phyloP scores from a whole-genome alignment of 1,140 invertebrate species.

The Macrostomum lignano region DNA sequence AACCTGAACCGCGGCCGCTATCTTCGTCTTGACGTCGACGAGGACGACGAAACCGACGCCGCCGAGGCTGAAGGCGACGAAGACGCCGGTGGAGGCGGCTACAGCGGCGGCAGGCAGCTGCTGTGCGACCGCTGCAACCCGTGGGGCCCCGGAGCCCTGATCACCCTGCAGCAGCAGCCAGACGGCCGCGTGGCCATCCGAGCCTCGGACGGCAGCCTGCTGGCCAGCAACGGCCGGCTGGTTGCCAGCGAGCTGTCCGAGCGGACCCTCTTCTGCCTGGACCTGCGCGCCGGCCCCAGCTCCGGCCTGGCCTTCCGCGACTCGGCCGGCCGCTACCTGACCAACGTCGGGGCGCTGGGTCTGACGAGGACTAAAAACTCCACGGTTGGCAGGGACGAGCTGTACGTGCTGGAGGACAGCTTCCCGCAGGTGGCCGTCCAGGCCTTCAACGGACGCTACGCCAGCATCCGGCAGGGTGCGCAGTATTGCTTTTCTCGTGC shows the following conservation, averaged over 20 bases:
- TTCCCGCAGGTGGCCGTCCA: constrained; percentile 69
- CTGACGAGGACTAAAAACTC: constrained; percentile 66
- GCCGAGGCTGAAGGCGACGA: too few species aligned
- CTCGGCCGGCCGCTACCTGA: constrained; percentile 51
- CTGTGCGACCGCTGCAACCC: constrained; percentile 80
- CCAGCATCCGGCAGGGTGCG: constrained; percentile 79
- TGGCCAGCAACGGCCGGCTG: constrained; percentile 45
- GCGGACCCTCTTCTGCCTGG: constrained; percentile 64
- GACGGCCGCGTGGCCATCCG: constrained; percentile 76
- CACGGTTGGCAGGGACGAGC: constrained; percentile 67
- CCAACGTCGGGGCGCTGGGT: constrained; percentile 73
- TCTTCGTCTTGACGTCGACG: constrained; percentile 45
- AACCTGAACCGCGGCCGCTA: constrained; percentile 74
- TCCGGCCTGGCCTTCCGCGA: constrained; percentile 29
- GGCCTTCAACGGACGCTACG: constrained; percentile 66
- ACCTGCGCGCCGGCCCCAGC: constrained; percentile 56
- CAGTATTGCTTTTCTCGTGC: too few species aligned
- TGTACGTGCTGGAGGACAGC: constrained; percentile 80
- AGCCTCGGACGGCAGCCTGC: constrained; percentile 73
- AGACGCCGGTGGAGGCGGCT: too few species aligned
- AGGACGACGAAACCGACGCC: too few species aligned
- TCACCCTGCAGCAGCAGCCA: constrained; percentile 65
- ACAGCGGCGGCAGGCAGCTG: too few species aligned
- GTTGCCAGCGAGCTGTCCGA: constrained; percentile 39
- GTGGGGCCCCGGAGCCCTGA: constrained; percentile 82